Conservation (phyloP, 2,888 invertebrate genomes). For the Drosophila formosana region DNA sequence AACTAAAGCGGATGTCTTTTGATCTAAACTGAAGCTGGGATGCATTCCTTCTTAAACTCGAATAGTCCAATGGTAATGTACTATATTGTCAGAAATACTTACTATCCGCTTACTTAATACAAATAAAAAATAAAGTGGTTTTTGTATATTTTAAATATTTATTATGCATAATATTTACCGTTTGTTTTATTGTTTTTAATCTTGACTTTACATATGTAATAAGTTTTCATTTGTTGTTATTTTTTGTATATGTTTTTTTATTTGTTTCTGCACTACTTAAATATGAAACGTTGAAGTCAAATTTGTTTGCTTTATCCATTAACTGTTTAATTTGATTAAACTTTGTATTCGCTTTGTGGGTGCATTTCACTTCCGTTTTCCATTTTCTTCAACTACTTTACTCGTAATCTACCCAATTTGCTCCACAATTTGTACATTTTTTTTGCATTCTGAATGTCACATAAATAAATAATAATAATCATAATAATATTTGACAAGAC, state of each 20-base stretch:
- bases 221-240: slow-evolving; percentile 44
- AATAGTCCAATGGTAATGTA: no score
- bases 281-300: slow-evolving; percentile 81
- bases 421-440: slow-evolving; percentile 79
- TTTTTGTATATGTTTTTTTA: slow-evolving; percentile 53
- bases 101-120: neutral
- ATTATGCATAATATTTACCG: slow-evolving; percentile 77
- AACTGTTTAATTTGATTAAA: slow-evolving; percentile 79
- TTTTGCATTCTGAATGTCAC: slow-evolving; percentile 75
- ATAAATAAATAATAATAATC: slow-evolving; percentile 57
- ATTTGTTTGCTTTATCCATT: slow-evolving; percentile 60
- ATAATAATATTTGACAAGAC: slow-evolving; percentile 73
- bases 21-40: no score
- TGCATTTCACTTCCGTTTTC: slow-evolving; percentile 30
- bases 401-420: slow-evolving; percentile 38
- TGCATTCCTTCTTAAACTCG: no score
- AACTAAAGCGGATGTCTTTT: no score
- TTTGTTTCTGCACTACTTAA: slow-evolving; percentile 79
- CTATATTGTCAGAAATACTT: neutral
- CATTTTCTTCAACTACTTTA: slow-evolving; percentile 16
- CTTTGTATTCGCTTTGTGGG: slow-evolving; percentile 59
- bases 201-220: slow-evolving; percentile 69
- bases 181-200: slow-evolving; percentile 52
- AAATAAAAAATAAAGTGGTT: neutral
- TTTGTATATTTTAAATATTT: slow-evolving; percentile 61